Base-by-base conservation (phyloP, 2,888 invertebrate species). In the Epiblema foenella region DNA sequence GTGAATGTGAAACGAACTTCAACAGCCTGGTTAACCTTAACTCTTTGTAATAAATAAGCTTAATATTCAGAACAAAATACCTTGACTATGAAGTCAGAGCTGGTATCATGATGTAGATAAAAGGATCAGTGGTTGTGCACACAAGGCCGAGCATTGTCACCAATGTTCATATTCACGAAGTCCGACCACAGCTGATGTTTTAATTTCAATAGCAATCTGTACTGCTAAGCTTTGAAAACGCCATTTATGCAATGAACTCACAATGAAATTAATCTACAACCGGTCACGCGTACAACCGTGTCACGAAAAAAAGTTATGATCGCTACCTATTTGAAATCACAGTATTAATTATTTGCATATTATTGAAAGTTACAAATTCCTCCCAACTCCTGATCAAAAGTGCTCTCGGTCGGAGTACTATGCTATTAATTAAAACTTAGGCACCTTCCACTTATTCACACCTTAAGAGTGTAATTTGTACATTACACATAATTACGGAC, bases 121-220 rank as follows among this genome's bases (percentile, higher is more conserved):
- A 83, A 84, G 79, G 82, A 88, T 86, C 82, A 84, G 82, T 81
- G 75, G 75, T 77, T 77, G 77, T 77, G 74, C 71, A 76, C 69
- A 81, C 83, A 83, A 86, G 85, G 87, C 79, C 80, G 76, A 74
- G 80, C 79, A 79, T 82, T 85, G 84, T 85, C 83, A 83, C 79
- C 77, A 76, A 73, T 81, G 77, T 77, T 79, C 75, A 77, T 72
- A 75, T 51, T 80, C 77, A 75, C 75, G 81, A 77, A 76, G 72
- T 73, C 76, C 75, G 72, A 75, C 78, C 77, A 74, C 74, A 71
- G 68, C 76, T 69, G 74, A 66, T 78, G 69, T 82, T 83, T 81
- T 81, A 81, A 83, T 82, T 83, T 79, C 74, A 80, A 81, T 82
- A 77, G 75, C 64, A 78, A 73, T 77, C 77, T 74, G 75, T 72